Percentiles rank a stretch among this genome's conserved stretches.
Evolutionary conservation across 2,888 invertebrate species (phyloP).

Genomic region (Argyresthia albistria): DNA sequence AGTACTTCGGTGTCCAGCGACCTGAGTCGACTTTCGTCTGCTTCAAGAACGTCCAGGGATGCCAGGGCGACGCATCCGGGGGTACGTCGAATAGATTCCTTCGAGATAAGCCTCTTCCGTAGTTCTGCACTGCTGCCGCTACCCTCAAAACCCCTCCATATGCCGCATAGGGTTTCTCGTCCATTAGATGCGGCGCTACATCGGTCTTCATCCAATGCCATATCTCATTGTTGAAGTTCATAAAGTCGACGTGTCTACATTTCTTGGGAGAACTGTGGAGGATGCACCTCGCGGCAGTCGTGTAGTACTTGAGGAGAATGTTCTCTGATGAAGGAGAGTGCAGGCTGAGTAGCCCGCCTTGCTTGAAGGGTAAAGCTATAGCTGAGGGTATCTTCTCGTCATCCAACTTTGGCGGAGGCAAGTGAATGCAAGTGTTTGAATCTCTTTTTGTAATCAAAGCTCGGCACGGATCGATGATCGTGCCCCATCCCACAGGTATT

Average conservation of each 20-base stretch:
- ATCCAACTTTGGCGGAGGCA: constrained; percentile 46
- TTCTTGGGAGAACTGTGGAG: constrained; percentile 38
- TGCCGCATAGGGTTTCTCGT: constrained; percentile 50
- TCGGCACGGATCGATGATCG: constrained; percentile 37
- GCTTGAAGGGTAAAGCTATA: constrained; percentile 46
- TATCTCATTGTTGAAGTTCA: constrained; percentile 51
- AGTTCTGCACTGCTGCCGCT: constrained; percentile 55
- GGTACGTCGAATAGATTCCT: background rate
- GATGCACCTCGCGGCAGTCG: constrained; percentile 48
- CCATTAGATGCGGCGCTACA: constrained; percentile 47
- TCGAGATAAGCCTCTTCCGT: constrained; percentile 24
- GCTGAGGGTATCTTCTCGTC: constrained; percentile 36
- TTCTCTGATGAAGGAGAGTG: constrained; percentile 38
- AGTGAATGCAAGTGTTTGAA: constrained; percentile 41
- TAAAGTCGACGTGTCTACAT: constrained; percentile 52
- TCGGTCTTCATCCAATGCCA: constrained; percentile 64
- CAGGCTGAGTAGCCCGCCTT: constrained; percentile 38
- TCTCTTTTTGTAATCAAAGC: constrained; percentile 41
- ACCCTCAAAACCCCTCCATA: constrained; percentile 52
- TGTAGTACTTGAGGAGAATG: constrained; percentile 49
- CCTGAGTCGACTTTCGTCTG: background rate
- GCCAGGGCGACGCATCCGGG: background rate
- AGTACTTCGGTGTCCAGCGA: constrained; percentile 21
- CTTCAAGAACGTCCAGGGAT: background rate
- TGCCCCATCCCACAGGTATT: constrained; percentile 36